Evolutionary conservation across 1,140 invertebrate species (phyloP).

Genomic region (Apis mellifera): DNA sequence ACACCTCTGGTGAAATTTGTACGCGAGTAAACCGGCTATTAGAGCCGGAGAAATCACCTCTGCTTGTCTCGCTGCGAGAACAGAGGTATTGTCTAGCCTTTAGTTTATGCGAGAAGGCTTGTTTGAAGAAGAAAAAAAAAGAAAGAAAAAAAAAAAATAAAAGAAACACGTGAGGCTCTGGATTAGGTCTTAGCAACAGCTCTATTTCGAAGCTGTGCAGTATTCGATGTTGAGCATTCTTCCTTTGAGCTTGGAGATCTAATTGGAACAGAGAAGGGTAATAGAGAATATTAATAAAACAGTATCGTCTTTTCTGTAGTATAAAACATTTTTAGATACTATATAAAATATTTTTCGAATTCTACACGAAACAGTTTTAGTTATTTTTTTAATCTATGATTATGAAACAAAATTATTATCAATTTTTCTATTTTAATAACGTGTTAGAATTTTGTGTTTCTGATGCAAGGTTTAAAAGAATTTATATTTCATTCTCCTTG

Average conservation of each 20-base stretch:
- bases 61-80: constrained; percentile 57
- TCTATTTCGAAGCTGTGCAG: not conserved
- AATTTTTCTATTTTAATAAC: not conserved
- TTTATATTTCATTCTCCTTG: no score
- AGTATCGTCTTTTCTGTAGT: not conserved
- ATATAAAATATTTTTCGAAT: not conserved
- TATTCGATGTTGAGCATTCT: not conserved
- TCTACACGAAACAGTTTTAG: not conserved
- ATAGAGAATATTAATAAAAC: not conserved
- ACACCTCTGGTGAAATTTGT: constrained; percentile 62
- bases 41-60: constrained; percentile 33
- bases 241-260: not conserved
- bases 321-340: not conserved
- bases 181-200: not conserved
- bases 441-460: no score
- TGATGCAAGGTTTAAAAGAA: no score
- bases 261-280: not conserved
- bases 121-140: constrained; percentile 32
- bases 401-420: not conserved
- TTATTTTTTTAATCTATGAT: not conserved
- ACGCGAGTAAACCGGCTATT: constrained; percentile 59
- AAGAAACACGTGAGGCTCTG: not conserved
- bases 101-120: constrained; percentile 32
- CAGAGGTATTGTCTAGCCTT: constrained; percentile 34
- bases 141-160: constrained; percentile 12